Conservation (phyloP, 2,888 invertebrate genomes). For the Cataglyphis cursor region DNA sequence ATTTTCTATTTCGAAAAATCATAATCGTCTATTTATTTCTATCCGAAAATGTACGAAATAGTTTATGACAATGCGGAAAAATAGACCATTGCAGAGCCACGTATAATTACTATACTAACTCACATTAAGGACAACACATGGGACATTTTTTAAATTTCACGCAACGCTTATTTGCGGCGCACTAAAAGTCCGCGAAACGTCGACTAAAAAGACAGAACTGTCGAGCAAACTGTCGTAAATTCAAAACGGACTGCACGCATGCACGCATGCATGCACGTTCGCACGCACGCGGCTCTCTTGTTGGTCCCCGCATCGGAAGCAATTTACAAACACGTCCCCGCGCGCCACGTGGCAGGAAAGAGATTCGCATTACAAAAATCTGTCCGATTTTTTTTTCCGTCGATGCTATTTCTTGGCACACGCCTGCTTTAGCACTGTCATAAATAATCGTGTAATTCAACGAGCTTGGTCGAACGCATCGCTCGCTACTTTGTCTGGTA, state of each 20-base stretch:
- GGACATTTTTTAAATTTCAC: slow-evolving; percentile 40
- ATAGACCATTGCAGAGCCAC: not conserved
- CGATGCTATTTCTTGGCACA: slow-evolving; percentile 67
- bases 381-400: slow-evolving; percentile 33
- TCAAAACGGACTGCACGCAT: slow-evolving; percentile 45
- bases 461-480: slow-evolving; percentile 63
- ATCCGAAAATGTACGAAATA: not conserved
- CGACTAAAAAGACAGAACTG: slow-evolving; percentile 31
- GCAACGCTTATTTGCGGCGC: slow-evolving; percentile 15
- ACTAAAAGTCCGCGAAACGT: slow-evolving; percentile 23
- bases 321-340: slow-evolving; percentile 78
- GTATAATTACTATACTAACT: slow-evolving; percentile 15
- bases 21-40: not conserved
- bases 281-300: slow-evolving; percentile 61
- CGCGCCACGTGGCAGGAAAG: slow-evolving; percentile 78
- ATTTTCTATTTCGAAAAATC: not conserved
- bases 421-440: slow-evolving; percentile 60
- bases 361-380: slow-evolving; percentile 56
- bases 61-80: not conserved
- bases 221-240: slow-evolving; percentile 67
- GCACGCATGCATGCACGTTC: slow-evolving; percentile 12
- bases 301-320: slow-evolving; percentile 78
- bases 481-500: slow-evolving; percentile 72
- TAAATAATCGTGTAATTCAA: slow-evolving; percentile 77
- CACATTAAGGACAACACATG: not conserved